Percentiles rank a stretch among this genome's conserved stretches.
Evolutionary conservation across 2,888 invertebrate genomes (phyloP).

Genomic region (Chironomus tentans): DNA sequence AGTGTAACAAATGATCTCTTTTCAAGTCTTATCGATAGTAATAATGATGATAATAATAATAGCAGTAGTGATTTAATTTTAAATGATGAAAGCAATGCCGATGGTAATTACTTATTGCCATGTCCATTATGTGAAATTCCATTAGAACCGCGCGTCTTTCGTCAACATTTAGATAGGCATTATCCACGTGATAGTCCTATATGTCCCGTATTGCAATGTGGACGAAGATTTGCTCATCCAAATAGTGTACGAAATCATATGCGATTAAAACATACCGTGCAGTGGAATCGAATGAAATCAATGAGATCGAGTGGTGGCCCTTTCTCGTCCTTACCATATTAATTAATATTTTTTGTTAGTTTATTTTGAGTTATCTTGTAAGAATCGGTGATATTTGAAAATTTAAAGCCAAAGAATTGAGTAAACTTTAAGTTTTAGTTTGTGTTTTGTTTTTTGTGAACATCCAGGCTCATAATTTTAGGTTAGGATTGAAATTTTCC

Average conservation of each 20-base stretch:
- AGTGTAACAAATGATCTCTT: slow-evolving; percentile 23
- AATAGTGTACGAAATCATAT: slow-evolving; percentile 82
- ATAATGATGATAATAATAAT: slow-evolving; percentile 21
- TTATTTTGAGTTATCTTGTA: too few species aligned
- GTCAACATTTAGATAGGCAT: slow-evolving; percentile 70
- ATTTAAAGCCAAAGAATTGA: too few species aligned
- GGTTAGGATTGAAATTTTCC: too few species aligned
- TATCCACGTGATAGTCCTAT: slow-evolving; percentile 76
- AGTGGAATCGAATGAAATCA: slow-evolving; percentile 78
- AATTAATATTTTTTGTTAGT: background rate
- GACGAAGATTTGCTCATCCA: slow-evolving; percentile 68
- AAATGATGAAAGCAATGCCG: slow-evolving; percentile 31
- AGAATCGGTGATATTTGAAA: too few species aligned
- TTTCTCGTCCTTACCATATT: slow-evolving; percentile 38
- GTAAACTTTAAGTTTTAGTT: too few species aligned
- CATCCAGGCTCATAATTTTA: too few species aligned
- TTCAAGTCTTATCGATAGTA: slow-evolving; percentile 24
- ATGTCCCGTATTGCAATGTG: slow-evolving; percentile 69
- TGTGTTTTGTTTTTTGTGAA: too few species aligned
- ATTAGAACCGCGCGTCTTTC: slow-evolving; percentile 54
- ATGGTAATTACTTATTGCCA: slow-evolving; percentile 41
- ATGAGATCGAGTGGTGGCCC: slow-evolving; percentile 44
- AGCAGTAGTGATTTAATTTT: background rate
- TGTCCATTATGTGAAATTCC: slow-evolving; percentile 67
- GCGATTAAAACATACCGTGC: slow-evolving; percentile 70